Conservation (phyloP, 2,113 vertebrate genomes). For the Petrocephalus zakoni region DNA sequence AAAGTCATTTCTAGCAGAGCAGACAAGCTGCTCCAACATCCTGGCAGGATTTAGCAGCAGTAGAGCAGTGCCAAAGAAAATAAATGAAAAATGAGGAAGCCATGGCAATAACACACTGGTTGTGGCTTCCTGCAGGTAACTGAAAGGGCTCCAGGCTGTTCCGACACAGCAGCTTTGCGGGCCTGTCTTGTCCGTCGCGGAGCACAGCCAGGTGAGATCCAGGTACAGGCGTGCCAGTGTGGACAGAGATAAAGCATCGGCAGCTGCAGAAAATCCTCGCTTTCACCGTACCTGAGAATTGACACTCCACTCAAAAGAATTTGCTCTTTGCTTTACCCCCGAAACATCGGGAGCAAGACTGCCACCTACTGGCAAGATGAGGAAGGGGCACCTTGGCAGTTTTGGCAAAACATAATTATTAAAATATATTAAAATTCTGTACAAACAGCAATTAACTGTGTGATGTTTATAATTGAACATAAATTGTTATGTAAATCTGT, state of each 20-base stretch:
- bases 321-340: not conserved
- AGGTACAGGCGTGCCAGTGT: not conserved
- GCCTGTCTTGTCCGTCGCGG: not conserved
- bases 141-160: not conserved
- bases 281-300: conserved; percentile 19
- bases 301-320: conserved; percentile 1
- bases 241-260: not conserved
- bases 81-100: not conserved
- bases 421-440: not conserved
- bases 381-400: not conserved
- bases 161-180: not conserved
- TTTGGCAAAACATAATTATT: not conserved
- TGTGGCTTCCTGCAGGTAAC: not conserved
- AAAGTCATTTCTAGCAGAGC: not conserved
- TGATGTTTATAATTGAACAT: not conserved
- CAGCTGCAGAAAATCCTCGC: not conserved
- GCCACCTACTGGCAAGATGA: conserved; percentile 23
- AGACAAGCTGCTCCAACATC: not conserved
- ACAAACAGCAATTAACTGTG: conserved; percentile 3
- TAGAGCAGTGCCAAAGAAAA: not conserved
- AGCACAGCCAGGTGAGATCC: not conserved
- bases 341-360: conserved; percentile 7
- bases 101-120: not conserved
- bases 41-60: not conserved
- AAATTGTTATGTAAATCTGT: not conserved